A percentile compares a stretch with the other conserved stretches of the same genome.
Evolutionary conservation across 30 jellyfish, hydroid and myxozoan genomes (phyloP).

Genomic region (Chironex yamaguchii): DNA sequence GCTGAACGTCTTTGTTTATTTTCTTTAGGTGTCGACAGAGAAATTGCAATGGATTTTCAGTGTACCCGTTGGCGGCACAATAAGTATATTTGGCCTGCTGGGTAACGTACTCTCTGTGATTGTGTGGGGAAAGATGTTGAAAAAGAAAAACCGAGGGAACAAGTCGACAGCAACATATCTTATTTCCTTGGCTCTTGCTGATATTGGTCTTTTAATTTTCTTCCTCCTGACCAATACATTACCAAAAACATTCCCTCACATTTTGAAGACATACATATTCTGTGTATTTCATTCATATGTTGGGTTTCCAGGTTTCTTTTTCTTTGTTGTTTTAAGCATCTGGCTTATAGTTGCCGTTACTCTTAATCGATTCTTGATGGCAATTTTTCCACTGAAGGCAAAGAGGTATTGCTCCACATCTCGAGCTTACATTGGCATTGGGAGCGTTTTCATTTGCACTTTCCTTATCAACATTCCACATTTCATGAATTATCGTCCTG

Average conservation of each 20-base stretch:
- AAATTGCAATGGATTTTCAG: slow-evolving; percentile 87
- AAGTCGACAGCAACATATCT: slow-evolving; percentile 75
- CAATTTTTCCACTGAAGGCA: slow-evolving; percentile 74
- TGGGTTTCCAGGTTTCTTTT: slow-evolving; percentile 81
- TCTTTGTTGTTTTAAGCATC: slow-evolving; percentile 82
- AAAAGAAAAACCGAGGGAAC: slow-evolving; percentile 60
- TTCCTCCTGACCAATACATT: slow-evolving; percentile 71
- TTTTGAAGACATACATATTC: slow-evolving; percentile 62
- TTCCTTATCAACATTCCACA: slow-evolving; percentile 83
- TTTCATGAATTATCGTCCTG: slow-evolving; percentile 80
- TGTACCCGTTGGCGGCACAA: slow-evolving; percentile 85
- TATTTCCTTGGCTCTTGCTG: slow-evolving; percentile 82
- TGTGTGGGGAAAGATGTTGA: slow-evolving; percentile 73
- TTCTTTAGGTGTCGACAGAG: slow-evolving; percentile 54
- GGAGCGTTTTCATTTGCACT: slow-evolving; percentile 29
- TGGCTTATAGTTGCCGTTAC: slow-evolving; percentile 90
- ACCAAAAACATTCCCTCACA: slow-evolving; percentile 52
- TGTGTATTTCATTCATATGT: slow-evolving; percentile 76
- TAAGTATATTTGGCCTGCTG: slow-evolving; percentile 72
- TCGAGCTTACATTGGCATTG: slow-evolving; percentile 82
- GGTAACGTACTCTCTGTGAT: slow-evolving; percentile 78
- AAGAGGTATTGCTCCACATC: slow-evolving; percentile 70
- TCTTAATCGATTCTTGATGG: slow-evolving; percentile 83
- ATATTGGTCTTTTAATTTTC: slow-evolving; percentile 85
- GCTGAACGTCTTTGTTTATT: not conserved